Conservation (phyloP, 2,888 invertebrate species). For the Tenthredo scrophulariae region DNA sequence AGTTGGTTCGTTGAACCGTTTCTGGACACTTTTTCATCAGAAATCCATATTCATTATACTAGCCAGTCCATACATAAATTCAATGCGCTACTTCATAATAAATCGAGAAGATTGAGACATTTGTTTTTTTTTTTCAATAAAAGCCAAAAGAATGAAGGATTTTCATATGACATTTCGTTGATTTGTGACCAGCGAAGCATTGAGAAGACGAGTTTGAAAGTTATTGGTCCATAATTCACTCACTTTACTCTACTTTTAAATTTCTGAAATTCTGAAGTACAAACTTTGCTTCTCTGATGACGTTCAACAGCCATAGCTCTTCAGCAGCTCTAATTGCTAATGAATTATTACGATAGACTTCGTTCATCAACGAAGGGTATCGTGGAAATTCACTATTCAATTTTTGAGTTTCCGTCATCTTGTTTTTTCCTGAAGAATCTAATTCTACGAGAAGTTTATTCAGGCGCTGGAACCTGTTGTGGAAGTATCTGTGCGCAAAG, state of each 20-base stretch:
- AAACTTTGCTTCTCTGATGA: not conserved
- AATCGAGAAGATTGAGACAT: too few species aligned
- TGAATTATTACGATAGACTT: not conserved
- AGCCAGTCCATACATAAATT: too few species aligned
- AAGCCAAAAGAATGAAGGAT: too few species aligned
- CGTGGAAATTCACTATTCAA: not conserved
- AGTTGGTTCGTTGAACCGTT: too few species aligned
- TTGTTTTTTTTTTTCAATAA: too few species aligned
- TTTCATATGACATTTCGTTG: too few species aligned
- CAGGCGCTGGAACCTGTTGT: constrained; percentile 1
- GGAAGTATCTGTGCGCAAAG: not conserved
- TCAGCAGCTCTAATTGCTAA: not conserved
- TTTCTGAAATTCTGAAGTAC: not conserved
- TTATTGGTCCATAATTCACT: too few species aligned
- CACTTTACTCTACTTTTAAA: not conserved
- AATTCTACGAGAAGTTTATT: not conserved
- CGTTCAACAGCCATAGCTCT: not conserved
- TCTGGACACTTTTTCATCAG: too few species aligned
- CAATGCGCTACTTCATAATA: too few species aligned
- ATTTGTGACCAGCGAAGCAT: too few species aligned
- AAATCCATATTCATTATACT: too few species aligned
- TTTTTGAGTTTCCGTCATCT: not conserved
- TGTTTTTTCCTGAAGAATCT: not conserved
- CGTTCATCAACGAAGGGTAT: not conserved
- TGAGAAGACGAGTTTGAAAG: too few species aligned